Evolutionary conservation across 2,888 invertebrate species (phyloP), one percentile per base, ranked within the genome.

Genomic region (Galeopsomyia nigrocyanea): DNA sequence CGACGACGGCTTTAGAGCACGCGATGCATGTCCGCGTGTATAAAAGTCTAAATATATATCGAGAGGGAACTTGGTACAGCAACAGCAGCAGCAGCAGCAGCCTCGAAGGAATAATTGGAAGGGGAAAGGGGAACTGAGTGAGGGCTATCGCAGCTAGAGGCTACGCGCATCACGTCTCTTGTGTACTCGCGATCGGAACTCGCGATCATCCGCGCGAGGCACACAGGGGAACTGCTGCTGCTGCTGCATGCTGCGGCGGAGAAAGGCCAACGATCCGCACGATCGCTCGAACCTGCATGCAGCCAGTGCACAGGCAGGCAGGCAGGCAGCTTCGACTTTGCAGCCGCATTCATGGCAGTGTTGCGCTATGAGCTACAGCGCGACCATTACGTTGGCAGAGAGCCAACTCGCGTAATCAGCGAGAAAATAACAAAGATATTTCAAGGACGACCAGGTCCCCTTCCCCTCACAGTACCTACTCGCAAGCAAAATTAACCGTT

Each of bases 101-200:
- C 70, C 75, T 79, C 73, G 78, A 79, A 80, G 7, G 31, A 81
- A 80, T 82, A 80, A 82, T 82, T 80, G 82, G 78, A 79, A 72
- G 76, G 76, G 75, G 66, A 39, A 70, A 72, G 67, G 67, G 68
- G 76, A 31, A 31, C 31, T 7, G 3, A 70, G 73, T 66, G 71
- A 73, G 19, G 74, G 66, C 62, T 66, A 31, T 31, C 7, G 31
- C 61, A 67, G 47, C 63, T 66, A 47, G 50, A 56, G 74, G 69
- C 66, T 69, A 69, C 66, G 67, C 70, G 67, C 71, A 60, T 67
- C 60, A 64, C 67, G 68, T 46, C 70, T 63, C 68, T 17, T n/a
- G n/a, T n/a, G n/a, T 10, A 16, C 51, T 51, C 49, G 56, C 64
- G 75, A 72, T 75, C 67, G 72, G 69, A 64, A 64, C 72, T 69